Conservation (phyloP, 92 coral and sea anemone species). For the Metridium senile region DNA sequence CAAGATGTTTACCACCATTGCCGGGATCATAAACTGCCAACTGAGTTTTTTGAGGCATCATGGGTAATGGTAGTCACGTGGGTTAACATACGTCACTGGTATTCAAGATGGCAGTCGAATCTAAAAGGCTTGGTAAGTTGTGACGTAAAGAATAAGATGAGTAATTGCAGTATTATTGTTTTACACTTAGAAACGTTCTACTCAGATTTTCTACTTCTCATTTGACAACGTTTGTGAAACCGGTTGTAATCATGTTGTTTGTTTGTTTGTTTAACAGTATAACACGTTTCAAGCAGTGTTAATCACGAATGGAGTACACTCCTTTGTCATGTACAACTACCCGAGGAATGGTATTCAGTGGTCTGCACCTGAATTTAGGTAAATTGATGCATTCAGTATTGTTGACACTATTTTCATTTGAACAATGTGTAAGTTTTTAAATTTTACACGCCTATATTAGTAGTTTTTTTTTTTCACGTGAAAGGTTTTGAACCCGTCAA, state of each 20-base stretch:
- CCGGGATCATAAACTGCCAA: conserved; percentile 14
- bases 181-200: background rate
- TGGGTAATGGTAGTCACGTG: conserved; percentile 62
- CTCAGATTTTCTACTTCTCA: background rate
- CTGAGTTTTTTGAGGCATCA: conserved; percentile 24
- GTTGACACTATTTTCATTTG: background rate
- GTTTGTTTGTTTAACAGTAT: conserved; percentile 9
- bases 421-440: background rate
- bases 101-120: background rate
- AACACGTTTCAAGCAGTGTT: conserved; percentile 71
- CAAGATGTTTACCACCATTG: conserved; percentile 21
- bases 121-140: conserved; percentile 8
- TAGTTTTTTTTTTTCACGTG: background rate
- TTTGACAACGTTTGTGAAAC: background rate
- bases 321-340: conserved; percentile 62
- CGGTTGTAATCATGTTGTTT: background rate
- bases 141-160: background rate
- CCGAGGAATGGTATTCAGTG: conserved; percentile 60
- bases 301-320: conserved; percentile 50
- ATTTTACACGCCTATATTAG: background rate
- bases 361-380: conserved; percentile 42
- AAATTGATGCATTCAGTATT: background rate
- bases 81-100: conserved; percentile 40
- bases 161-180: background rate
- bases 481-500: background rate